Evolutionary conservation across 1,140 invertebrate species (phyloP).

Genomic region (Dolichoris vasculosae): DNA sequence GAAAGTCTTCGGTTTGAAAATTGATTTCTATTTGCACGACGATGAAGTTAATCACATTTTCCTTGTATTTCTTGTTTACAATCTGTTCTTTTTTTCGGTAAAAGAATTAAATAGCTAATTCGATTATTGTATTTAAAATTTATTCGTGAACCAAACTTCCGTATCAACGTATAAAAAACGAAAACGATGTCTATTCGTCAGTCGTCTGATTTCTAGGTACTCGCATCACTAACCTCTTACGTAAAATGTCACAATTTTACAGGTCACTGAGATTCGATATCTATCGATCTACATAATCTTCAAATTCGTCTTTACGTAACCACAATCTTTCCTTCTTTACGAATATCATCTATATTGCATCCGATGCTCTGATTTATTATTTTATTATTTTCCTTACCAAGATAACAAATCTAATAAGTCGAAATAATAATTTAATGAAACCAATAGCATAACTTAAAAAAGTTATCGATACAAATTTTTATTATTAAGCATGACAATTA

Average conservation of each 20-base stretch:
- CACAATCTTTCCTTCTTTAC: neutral
- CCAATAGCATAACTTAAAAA: too few species aligned
- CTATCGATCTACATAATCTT: conserved; percentile 16
- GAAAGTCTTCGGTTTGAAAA: neutral
- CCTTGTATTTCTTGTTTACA: neutral
- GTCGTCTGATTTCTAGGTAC: neutral
- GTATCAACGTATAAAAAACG: neutral
- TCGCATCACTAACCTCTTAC: conserved; percentile 8
- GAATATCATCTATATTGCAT: neutral
- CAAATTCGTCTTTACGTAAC: conserved; percentile 2
- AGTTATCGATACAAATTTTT: too few species aligned
- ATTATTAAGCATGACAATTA: too few species aligned
- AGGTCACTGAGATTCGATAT: conserved; percentile 8
- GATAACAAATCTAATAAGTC: too few species aligned
- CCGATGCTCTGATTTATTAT: neutral
- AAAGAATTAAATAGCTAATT: neutral
- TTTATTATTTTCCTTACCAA: neutral
- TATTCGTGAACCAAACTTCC: neutral
- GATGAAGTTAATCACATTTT: neutral
- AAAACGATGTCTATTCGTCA: neutral
- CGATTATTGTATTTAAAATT: neutral
- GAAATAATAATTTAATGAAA: too few species aligned
- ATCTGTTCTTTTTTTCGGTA: neutral
- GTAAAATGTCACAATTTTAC: conserved; percentile 7
- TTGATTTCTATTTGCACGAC: neutral